A percentile compares a stretch with the other conserved stretches of the same genome.
Conservation (phyloP, 2,113 vertebrate species). For the Psephotus haematonotus region DNA sequence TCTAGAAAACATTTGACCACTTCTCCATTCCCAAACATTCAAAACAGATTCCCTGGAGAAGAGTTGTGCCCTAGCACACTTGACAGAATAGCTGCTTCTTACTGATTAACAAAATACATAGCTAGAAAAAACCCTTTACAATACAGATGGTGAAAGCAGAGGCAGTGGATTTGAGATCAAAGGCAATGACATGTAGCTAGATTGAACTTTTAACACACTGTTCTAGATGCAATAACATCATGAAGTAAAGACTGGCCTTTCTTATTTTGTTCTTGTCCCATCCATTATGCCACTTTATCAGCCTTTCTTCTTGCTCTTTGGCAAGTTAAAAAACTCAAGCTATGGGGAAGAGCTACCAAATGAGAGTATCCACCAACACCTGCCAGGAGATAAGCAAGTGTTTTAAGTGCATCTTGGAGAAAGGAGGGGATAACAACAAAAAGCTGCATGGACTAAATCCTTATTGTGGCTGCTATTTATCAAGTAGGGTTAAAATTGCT, state of each 20-base stretch:
- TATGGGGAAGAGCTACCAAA: neutral
- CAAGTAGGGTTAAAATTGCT: neutral
- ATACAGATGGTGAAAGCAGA: neutral
- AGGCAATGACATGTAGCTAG: neutral
- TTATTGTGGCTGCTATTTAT: neutral
- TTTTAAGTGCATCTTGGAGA: neutral
- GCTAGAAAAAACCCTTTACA: neutral
- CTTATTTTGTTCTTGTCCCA: neutral
- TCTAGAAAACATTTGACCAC: neutral
- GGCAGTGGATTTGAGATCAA: neutral
- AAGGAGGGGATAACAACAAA: neutral
- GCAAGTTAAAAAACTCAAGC: neutral
- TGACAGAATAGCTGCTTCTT: neutral
- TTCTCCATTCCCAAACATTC: neutral
- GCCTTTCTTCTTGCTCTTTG: neutral
- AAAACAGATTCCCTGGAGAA: neutral
- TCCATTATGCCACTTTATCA: fast-evolving
- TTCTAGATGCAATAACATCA: neutral
- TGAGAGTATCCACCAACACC: neutral
- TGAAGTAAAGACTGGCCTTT: neutral
- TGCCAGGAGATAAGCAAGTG: neutral
- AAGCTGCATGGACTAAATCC: neutral
- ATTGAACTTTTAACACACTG: neutral
- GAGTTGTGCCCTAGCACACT: neutral
- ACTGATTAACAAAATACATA: neutral